phyloP scores from a whole-genome alignment of 2,888 invertebrate species.

The Petrophora chlorosata region DNA sequence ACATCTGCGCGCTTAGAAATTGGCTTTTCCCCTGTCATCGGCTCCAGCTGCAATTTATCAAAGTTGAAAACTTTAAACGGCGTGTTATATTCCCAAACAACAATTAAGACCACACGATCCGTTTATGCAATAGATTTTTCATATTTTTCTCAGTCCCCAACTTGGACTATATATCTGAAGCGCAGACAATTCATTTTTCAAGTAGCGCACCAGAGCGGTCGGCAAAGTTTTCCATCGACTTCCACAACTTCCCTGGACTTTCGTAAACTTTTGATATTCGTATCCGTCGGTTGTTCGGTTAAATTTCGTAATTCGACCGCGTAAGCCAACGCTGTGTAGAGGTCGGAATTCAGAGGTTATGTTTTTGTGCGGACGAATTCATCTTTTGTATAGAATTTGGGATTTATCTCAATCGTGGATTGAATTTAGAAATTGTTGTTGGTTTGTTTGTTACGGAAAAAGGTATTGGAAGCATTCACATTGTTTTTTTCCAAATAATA shows the following conservation, averaged over 20 bases:
- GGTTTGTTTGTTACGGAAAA: background rate
- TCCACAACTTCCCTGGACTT: conserved; percentile 56
- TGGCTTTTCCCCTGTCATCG: background rate
- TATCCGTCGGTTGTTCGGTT: conserved; percentile 61
- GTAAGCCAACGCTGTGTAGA: conserved; percentile 43
- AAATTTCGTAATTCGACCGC: conserved; percentile 66
- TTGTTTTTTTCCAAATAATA: too few species aligned
- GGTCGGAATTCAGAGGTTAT: conserved; percentile 35
- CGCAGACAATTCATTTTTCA: conserved; percentile 82
- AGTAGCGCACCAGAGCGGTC: conserved; percentile 58
- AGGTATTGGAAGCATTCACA: too few species aligned
- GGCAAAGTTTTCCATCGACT: conserved; percentile 57
- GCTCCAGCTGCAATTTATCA: conserved; percentile 1
- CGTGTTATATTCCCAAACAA: conserved; percentile 13
- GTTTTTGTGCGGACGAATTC: conserved; percentile 20
- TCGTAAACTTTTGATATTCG: conserved; percentile 72
- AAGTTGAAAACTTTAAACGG: conserved; percentile 13
- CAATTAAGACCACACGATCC: conserved; percentile 11
- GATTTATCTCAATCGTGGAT: conserved; percentile 12
- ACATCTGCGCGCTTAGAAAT: too few species aligned
- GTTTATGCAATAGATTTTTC: conserved; percentile 48
- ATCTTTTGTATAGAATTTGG: conserved; percentile 26
- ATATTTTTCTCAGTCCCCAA: conserved; percentile 61
- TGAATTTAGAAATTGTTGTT: conserved; percentile 5
- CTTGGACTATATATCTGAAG: conserved; percentile 75